These are phyloP conservation scores for Calliphora vomitoria DNA, from an alignment of 2,888 invertebrate species.

Conservation along the genomic window DNA sequence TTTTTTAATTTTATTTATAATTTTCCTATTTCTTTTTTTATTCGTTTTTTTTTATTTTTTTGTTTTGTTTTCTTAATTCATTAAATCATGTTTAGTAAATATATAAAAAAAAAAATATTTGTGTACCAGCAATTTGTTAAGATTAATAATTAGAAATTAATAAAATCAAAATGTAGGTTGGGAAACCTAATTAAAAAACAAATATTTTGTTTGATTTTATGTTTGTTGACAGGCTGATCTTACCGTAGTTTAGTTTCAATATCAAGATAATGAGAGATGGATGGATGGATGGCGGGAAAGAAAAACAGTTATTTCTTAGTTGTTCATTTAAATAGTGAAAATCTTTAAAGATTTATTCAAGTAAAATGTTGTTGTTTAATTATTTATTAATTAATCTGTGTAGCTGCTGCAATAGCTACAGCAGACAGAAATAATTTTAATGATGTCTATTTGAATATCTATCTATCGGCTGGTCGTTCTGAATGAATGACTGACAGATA, in stretches of 20 bases:
- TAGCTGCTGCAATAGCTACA: conserved; percentile 33
- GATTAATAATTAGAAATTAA: conserved; percentile 55
- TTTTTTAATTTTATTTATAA: conserved; percentile 21
- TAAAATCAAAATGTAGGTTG: conserved; percentile 44
- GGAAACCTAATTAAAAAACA: conserved; percentile 26
- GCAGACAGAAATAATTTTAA: conserved; percentile 33
- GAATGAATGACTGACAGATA: conserved; percentile 34
- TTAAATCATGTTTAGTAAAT: conserved; percentile 41
- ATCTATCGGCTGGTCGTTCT: conserved; percentile 24
- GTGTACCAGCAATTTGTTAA: conserved; percentile 64
- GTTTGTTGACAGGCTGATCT: not conserved
- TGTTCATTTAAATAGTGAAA: conserved; percentile 51
- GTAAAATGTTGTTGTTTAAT: conserved; percentile 21
- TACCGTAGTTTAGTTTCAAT: conserved; percentile 23
- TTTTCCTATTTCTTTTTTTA: not conserved
- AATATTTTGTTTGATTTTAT: not conserved
- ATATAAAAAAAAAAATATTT: conserved; percentile 38
- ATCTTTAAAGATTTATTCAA: conserved; percentile 61
- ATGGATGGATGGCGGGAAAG: not conserved
- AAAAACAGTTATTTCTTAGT: conserved; percentile 27
- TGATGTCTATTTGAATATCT: conserved; percentile 27
- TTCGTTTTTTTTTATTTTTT: conserved; percentile 34
- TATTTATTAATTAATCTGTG: conserved; percentile 32
- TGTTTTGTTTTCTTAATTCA: conserved; percentile 17
- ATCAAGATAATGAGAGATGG: not conserved